Conservation (phyloP, 2,113 vertebrate genomes). For the Geococcyx californianus region DNA sequence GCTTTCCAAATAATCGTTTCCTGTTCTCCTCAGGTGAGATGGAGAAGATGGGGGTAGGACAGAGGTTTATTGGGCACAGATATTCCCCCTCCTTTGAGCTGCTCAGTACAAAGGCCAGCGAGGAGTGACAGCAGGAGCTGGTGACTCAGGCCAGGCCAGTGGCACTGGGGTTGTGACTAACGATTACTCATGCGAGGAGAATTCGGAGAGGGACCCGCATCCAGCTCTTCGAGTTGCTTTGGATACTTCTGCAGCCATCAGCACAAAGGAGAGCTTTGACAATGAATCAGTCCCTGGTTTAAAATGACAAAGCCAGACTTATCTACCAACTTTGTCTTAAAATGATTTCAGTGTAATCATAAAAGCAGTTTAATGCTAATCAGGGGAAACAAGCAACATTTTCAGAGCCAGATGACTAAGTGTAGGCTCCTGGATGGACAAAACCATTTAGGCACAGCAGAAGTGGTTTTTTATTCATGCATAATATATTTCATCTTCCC, state of each 20-base stretch:
- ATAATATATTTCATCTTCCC: neutral
- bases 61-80: neutral
- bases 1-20: conserved; percentile 24
- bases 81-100: conserved; percentile 3
- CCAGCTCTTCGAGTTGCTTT: neutral
- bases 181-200: conserved; percentile 48
- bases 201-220: neutral
- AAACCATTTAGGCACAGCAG: neutral
- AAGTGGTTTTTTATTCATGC: neutral
- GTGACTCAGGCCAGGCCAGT: conserved; percentile 50
- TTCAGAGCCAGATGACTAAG: conserved; percentile 3
- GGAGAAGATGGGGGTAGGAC: neutral
- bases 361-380: conserved; percentile 24
- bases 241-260: conserved; percentile 21
- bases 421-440: neutral
- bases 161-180: conserved; percentile 19
- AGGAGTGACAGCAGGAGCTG: neutral
- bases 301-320: conserved; percentile 43
- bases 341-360: conserved; percentile 6
- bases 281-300: conserved; percentile 31
- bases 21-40: conserved; percentile 8
- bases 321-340: neutral
- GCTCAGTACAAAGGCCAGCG: neutral
- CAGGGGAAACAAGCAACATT: neutral
- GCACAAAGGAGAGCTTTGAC: conserved; percentile 60